A percentile compares a stretch with the other conserved stretches of the same genome.
phyloP scores from a whole-genome alignment of 2,888 invertebrate genomes.

The Conomelus anceps region DNA sequence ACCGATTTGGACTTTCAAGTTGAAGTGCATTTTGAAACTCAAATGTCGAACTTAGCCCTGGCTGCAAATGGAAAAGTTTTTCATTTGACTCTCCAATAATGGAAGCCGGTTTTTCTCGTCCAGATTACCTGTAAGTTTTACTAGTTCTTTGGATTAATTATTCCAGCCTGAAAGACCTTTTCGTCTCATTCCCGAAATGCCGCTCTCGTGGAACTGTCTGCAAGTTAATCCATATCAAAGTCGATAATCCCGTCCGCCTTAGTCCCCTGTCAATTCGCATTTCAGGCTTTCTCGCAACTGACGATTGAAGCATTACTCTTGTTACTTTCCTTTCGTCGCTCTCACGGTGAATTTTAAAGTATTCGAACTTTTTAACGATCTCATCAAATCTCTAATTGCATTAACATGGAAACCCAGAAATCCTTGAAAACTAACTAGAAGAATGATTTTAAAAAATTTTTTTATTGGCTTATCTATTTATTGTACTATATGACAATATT shows the following conservation, averaged over 20 bases:
- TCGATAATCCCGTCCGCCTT: neutral
- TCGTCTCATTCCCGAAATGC: neutral
- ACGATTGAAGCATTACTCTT: neutral
- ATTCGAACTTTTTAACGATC: neutral
- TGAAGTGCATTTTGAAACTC: neutral
- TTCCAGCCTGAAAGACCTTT: neutral
- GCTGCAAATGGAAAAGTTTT: slow-evolving; percentile 6
- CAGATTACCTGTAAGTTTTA: neutral
- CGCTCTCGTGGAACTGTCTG: neutral
- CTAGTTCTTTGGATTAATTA: neutral
- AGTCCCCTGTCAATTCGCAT: neutral
- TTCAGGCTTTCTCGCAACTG: neutral
- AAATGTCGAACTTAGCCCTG: neutral
- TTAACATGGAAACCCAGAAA: neutral
- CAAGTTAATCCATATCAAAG: neutral
- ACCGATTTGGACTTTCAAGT: neutral
- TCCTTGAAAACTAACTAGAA: neutral
- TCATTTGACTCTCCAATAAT: slow-evolving; percentile 1
- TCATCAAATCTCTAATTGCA: neutral
- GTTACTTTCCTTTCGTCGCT: neutral
- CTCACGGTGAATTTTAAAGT: neutral
- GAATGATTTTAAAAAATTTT: neutral
- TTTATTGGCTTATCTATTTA: neutral
- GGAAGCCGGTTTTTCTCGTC: neutral
- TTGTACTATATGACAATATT: neutral